Conservation (phyloP, 2,113 vertebrate genomes). For the Pseudopodoces humilis region DNA sequence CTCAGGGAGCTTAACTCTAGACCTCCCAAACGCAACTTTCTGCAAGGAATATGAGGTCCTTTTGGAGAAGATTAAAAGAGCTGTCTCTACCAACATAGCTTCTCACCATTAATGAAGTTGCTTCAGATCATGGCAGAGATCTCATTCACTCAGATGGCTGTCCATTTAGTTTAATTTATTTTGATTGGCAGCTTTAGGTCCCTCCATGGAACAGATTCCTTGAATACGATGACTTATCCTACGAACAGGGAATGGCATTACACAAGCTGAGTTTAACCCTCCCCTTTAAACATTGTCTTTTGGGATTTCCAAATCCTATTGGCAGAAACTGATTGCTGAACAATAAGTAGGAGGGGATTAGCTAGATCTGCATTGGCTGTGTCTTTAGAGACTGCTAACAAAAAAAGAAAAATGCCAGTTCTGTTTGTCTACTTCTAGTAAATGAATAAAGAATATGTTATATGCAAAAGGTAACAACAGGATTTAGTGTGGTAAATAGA, state of each 20-base stretch:
- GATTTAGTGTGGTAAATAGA: conserved; percentile 56
- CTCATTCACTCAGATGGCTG: background rate
- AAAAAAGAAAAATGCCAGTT: background rate
- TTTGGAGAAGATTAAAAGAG: conserved; percentile 51
- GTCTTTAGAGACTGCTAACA: conserved; percentile 46
- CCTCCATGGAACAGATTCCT: background rate
- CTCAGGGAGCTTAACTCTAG: conserved; percentile 35
- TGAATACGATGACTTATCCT: conserved; percentile 26
- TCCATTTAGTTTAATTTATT: conserved; percentile 44
- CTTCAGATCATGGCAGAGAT: conserved; percentile 14
- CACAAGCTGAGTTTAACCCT: conserved; percentile 52
- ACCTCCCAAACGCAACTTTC: conserved; percentile 27
- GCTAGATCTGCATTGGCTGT: conserved; percentile 13
- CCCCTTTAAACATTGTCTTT: background rate
- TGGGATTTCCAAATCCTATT: conserved; percentile 48
- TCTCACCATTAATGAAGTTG: conserved; percentile 45
- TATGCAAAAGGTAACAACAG: conserved; percentile 21
- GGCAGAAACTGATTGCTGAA: conserved; percentile 33
- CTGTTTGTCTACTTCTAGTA: conserved; percentile 32
- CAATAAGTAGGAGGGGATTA: conserved; percentile 63
- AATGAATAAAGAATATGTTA: conserved; percentile 38
- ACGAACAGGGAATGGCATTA: background rate
- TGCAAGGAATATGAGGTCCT: background rate
- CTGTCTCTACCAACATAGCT: background rate
- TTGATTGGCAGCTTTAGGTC: conserved; percentile 31